These are phyloP conservation scores for Bombus pascuorum DNA, from an alignment of 1,140 invertebrate species.

Conservation along the genomic window DNA sequence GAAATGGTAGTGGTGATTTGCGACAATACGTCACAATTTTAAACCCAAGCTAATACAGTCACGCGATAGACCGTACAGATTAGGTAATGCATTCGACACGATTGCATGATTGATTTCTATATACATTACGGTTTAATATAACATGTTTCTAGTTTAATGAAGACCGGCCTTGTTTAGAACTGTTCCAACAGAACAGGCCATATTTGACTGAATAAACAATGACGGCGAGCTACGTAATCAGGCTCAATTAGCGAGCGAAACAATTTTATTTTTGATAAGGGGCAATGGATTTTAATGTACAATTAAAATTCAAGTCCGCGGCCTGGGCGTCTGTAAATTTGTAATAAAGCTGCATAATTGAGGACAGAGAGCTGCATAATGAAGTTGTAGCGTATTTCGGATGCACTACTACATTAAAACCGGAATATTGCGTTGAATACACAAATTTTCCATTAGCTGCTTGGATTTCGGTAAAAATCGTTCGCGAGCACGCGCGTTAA, in stretches of 20 bases:
- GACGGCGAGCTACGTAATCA: background rate
- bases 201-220: constrained; percentile 41
- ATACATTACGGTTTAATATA: constrained; percentile 25
- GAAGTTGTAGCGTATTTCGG: constrained; percentile 27
- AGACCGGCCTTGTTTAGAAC: constrained; percentile 5
- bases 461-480: constrained; percentile 9
- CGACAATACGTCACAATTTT: background rate
- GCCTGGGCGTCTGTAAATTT: constrained; percentile 24
- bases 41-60: no score
- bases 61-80: background rate
- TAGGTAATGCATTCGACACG: constrained; percentile 7
- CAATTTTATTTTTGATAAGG: constrained; percentile 17
- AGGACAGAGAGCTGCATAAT: constrained; percentile 38
- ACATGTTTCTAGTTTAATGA: constrained; percentile 23
- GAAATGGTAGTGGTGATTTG: background rate
- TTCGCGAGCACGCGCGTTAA: background rate
- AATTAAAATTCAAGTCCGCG: constrained; percentile 39
- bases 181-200: background rate
- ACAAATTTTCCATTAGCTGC: constrained; percentile 37
- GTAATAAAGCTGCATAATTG: constrained; percentile 43
- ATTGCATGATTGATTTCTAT: constrained; percentile 37
- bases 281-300: constrained; percentile 42
- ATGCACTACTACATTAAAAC: constrained; percentile 1
- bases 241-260: constrained; percentile 14
- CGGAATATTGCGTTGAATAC: constrained; percentile 13